phyloP scores from a whole-genome alignment of 2,113 vertebrate species.

The Merops nubicus region DNA sequence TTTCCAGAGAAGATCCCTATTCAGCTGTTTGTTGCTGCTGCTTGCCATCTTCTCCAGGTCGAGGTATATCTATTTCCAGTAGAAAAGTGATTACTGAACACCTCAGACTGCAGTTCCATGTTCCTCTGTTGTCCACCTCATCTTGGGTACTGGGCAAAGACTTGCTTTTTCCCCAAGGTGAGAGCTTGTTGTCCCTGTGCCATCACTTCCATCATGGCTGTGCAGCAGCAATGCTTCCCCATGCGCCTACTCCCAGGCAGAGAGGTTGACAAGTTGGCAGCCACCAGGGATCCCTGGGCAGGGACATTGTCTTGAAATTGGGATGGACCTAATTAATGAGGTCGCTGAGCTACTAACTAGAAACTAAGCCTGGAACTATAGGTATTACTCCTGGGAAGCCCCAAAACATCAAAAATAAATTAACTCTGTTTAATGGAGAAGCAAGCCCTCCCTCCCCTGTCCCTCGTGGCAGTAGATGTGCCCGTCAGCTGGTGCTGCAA shows the following conservation, averaged over 20 bases:
- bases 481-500: background rate
- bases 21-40: background rate
- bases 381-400: slow-evolving; percentile 49
- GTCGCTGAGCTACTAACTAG: slow-evolving; percentile 44
- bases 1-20: background rate
- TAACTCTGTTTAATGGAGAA: slow-evolving; percentile 26
- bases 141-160: background rate
- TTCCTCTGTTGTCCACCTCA: background rate
- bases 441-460: background rate
- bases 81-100: background rate
- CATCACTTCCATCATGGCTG: background rate
- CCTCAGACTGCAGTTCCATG: background rate
- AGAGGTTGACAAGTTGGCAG: background rate
- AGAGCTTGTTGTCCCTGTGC: background rate
- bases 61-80: background rate
- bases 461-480: background rate
- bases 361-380: slow-evolving; percentile 41
- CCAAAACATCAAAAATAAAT: slow-evolving; percentile 65
- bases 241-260: background rate
- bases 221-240: background rate
- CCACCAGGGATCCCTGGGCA: background rate
- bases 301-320: slow-evolving; percentile 16
- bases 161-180: background rate
- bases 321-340: slow-evolving; percentile 52
- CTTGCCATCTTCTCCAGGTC: background rate